Base-by-base conservation (phyloP, 2,113 vertebrate genomes). In the Microtus oregoni region DNA sequence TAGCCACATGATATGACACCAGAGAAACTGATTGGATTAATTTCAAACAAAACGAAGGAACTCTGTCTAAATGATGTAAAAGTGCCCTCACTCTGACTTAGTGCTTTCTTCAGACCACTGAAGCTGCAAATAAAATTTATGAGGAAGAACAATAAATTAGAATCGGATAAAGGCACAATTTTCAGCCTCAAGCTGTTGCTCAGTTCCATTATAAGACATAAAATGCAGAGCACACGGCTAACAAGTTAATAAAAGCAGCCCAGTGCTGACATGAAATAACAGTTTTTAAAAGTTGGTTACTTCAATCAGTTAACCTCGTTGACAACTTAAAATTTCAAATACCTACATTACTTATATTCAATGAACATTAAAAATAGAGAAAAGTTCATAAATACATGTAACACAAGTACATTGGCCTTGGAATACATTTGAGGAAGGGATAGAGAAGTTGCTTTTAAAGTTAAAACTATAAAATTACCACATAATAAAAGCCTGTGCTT, bases 381-480 rank as follows among this genome's bases (percentile, higher is more conserved):
- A 98, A 97, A 98, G 97, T 98, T 98, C 98, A 98, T 98, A 98
- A 98, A 98, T 98, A 96, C 96, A 97, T 95, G 96, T 97, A 98
- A 95, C 93, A 98, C 97, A 98, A 98, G 97, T 98, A 97, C 98
- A 97, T 94, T 97, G 97, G 92, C 96, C 97, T 98, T 98, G 96
- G 96, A 97, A 96, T 96, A 92, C 97, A 96, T 98, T 97, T 95
- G 17, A 35, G 78, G 22, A 26, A 35, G 38, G 82, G 28, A 67
- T 26, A 15, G 32, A 35, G 73, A 35, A 92, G 70, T 90, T 97
- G 91, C 97, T 97, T 98, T 98, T 98, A 98, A 98, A 98, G 97
- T 98, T 96, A 97, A 98, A 98, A 98, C 98, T 98, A 98, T 98
- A 99, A 98, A 99, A 99, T 99, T 98, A 98, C 98, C 98, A 98